Conservation (phyloP, 2,113 vertebrate species). For the Pelecanoides urinatrix region DNA sequence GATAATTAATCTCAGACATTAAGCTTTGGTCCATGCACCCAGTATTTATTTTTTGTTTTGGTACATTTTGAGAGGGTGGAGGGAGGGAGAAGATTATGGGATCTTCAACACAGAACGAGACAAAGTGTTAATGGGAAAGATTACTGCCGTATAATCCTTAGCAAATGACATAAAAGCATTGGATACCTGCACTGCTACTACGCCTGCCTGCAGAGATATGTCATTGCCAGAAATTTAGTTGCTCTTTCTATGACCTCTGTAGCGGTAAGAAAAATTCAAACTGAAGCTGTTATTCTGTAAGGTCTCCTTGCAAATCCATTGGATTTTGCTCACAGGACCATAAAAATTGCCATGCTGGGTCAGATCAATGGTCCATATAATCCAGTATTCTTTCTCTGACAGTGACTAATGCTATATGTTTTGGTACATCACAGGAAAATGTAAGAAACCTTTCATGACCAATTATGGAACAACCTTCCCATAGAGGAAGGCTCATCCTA, state of each 20-base stretch:
- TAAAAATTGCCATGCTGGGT: slow-evolving; percentile 52
- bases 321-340: slow-evolving; percentile 49
- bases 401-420: slow-evolving; percentile 52
- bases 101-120: not conserved
- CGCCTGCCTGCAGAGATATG: not conserved
- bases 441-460: slow-evolving; percentile 41
- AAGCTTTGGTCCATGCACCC: not conserved
- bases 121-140: slow-evolving; percentile 9
- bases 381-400: slow-evolving; percentile 45
- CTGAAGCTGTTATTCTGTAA: not conserved
- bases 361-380: slow-evolving; percentile 61
- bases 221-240: not conserved
- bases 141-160: slow-evolving; percentile 3
- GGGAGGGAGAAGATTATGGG: not conserved
- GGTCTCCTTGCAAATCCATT: slow-evolving; percentile 39
- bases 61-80: not conserved
- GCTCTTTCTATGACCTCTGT: not conserved
- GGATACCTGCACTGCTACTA: not conserved
- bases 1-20: slow-evolving; percentile 2
- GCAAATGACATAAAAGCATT: not conserved
- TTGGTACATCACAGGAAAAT: slow-evolving; percentile 37
- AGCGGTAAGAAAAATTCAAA: not conserved
- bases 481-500: not conserved
- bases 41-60: slow-evolving; percentile 8
- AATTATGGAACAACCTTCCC: slow-evolving; percentile 23